Base-by-base conservation (phyloP, 1,140 invertebrate genomes). In the Agrilus planipennis region DNA sequence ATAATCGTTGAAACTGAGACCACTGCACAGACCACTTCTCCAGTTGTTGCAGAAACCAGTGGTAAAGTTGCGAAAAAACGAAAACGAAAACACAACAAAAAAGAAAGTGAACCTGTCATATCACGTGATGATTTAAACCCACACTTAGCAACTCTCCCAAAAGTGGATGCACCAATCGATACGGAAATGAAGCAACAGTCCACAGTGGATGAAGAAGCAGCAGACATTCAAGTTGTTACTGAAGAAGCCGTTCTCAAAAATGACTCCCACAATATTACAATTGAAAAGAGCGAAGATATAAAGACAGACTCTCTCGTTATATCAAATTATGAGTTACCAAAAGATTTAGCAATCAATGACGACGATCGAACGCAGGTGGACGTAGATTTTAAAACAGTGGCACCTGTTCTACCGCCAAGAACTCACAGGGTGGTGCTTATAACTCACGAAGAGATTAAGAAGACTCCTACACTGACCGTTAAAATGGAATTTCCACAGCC, bases 361-460 rank as follows among this genome's bases (percentile, higher is more conserved):
- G 6, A 12, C 30, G 10, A 39, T 7, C 11, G 39, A 44, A 12
- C 20, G 14, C 18, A 18, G 7, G 22, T 42, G 25, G 16, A 12
- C 12, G 39, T 30, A 27, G 32, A 11, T 21, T 21, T 32, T 38
- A n/a, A 29, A 31, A 20, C 32, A 34, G 11, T 34, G 25, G 25
- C 7, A 2, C 4, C 6, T 15, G 14, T 5, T 10, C 20, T 34
- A 12, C 11, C 18, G 10, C 25, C 36, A 20, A 63, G 69, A 55
- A 74, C 73, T 25, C 70, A 68, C 46, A 78, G 72, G 52, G 70
- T 78, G 37, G 71, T 75, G 44, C 55, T 79, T 16, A 77, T 79
- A 39, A 77, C 76, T 21, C 76, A 79, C 41, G 76, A 79, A 64
- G 74, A 77, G 61, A 70, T 74, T 40, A 72, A 70, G 63, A 63